Conservation (phyloP, 1,140 invertebrate genomes). For the Philopotamus ludificatus region DNA sequence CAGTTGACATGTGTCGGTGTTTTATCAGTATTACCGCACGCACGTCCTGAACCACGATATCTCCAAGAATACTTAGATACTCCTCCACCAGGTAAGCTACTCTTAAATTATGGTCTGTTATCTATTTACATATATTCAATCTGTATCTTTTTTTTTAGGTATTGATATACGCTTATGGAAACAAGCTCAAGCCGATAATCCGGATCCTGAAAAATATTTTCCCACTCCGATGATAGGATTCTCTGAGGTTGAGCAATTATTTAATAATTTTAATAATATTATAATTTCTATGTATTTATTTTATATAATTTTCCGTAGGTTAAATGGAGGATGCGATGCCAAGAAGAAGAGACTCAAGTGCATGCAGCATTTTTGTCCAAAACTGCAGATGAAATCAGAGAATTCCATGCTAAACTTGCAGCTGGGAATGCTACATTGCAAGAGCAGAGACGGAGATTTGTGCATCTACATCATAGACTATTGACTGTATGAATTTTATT, state of each 20-base stretch:
- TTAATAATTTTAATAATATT: neutral
- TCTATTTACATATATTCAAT: too few species aligned
- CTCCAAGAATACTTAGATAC: constrained; percentile 86
- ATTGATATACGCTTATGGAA: constrained; percentile 80
- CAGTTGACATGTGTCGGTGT: constrained; percentile 70
- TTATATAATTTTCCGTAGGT: constrained; percentile 58
- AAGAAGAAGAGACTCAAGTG: constrained; percentile 77
- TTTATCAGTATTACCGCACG: constrained; percentile 61
- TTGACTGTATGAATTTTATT: constrained; percentile 31
- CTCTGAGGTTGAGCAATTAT: constrained; percentile 55
- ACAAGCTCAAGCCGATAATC: constrained; percentile 91
- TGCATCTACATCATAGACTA: constrained; percentile 37
- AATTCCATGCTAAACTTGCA: constrained; percentile 64
- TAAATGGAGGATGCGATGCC: constrained; percentile 78
- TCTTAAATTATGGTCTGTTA: neutral
- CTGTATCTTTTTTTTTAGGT: constrained; percentile 52
- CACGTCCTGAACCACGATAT: constrained; percentile 69
- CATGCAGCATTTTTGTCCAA: constrained; percentile 74
- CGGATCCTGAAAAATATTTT: constrained; percentile 82
- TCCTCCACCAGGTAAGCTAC: constrained; percentile 69
- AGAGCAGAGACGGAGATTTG: constrained; percentile 33
- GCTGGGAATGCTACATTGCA: constrained; percentile 44
- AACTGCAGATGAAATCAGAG: constrained; percentile 73
- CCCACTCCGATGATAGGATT: constrained; percentile 93
- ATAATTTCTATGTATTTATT: neutral